phyloP scores from a whole-genome alignment of 2,888 invertebrate species.

The Ormyrus thymus region DNA sequence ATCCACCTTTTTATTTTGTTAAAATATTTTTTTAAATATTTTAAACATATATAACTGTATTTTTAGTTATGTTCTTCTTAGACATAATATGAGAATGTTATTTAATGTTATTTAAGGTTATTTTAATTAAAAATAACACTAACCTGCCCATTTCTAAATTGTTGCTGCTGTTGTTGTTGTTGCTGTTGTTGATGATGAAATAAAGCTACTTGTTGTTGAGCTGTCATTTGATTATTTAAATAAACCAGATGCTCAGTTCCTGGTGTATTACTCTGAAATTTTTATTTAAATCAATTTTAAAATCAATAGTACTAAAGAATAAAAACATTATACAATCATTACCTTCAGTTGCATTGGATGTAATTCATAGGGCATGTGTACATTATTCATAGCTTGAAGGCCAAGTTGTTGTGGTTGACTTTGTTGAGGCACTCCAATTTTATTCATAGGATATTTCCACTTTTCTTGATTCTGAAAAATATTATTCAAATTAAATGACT shows the following conservation, averaged over 20 bases:
- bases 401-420: constrained; percentile 79
- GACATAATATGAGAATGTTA: neutral
- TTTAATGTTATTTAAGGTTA: neutral
- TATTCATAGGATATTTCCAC: constrained; percentile 84
- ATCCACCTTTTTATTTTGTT: too few relatives aligned
- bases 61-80: neutral
- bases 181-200: constrained; percentile 75
- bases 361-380: constrained; percentile 72
- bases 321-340: constrained; percentile 44
- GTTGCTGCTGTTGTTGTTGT: constrained; percentile 74
- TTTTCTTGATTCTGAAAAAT: constrained; percentile 87
- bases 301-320: neutral
- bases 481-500: neutral
- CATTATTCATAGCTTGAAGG: constrained; percentile 77
- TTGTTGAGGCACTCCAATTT: constrained; percentile 76
- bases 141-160: constrained; percentile 74
- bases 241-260: constrained; percentile 78
- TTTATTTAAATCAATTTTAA: constrained; percentile 15
- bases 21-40: neutral
- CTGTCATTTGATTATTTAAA: constrained; percentile 74
- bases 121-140: constrained; percentile 54
- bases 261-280: constrained; percentile 77
- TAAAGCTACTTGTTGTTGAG: constrained; percentile 73
- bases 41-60: neutral
- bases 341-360: constrained; percentile 74